Evolutionary conservation across 2,113 vertebrate species (phyloP), one percentile per base, ranked within the genome.

Genomic region (Coryphaenoides rupestris): DNA sequence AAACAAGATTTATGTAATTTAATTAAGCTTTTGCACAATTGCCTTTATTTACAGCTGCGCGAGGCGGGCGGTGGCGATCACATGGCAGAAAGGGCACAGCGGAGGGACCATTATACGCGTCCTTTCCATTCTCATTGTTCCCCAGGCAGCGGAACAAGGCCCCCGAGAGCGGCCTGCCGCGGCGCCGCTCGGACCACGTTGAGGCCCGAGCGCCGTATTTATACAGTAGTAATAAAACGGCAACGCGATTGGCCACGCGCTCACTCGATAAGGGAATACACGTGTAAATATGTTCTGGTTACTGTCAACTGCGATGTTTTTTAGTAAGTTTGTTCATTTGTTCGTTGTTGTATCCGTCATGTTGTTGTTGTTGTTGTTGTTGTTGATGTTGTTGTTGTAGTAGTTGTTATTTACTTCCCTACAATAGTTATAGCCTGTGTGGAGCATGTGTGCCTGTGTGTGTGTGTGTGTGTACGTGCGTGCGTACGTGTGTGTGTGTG

Each of bases 1-100:
- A 90, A 87, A 87, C 80, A 81, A 69, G 84, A 90, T 91, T 90
- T 88, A 89, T 89, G 84, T 79, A 75, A 80, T 90, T 91, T 90
- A 90, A 90, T 90, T 88, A 89, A 84, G 79, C 78, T 86, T 88
- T 89, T 84, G 83, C 76, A 77, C 85, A 88, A 88, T 86, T 83
- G 86, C 68, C 56, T 80, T 87, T 90, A 91, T 91, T 91, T 90
- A 89, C 77, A 76, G 79, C 84, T 79, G 75, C 61, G 26, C 56
- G 66, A 64, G 79, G 75, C 71, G 62, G 77, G 69, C 87, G 62
- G 58, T 26, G 47, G 72, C 74, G 76, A 79, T 59, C 50, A 66
- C 58, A 54, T 55, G 62, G 62, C 62, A 28, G 57, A 47, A 62
- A 16, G 66, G 76, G 70, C 64, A 55, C 60, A 81, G 83, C 62